These are phyloP conservation scores for Zaprionus vittiger DNA, from an alignment of 1,140 invertebrate genomes.

Conservation along the genomic window DNA sequence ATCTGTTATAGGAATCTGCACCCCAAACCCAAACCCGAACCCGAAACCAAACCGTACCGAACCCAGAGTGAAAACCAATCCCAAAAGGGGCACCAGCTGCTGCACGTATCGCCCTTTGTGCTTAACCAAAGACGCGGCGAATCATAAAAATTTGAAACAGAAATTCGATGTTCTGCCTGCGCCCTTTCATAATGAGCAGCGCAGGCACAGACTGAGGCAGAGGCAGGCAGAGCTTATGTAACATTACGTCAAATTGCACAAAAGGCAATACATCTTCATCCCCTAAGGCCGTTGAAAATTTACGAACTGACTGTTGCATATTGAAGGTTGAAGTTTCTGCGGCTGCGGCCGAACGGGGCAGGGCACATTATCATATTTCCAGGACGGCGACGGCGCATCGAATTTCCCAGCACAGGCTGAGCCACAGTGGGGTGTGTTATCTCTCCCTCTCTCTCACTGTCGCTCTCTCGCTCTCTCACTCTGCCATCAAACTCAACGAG, in stretches of 20 bases:
- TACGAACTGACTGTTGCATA: constrained; percentile 81
- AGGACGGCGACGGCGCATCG: constrained; percentile 73
- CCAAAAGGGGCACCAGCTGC: constrained; percentile 69
- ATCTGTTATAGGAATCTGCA: constrained; percentile 63
- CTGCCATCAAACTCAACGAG: constrained; percentile 70
- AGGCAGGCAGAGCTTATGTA: constrained; percentile 67
- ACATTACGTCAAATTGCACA: constrained; percentile 81
- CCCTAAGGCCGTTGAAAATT: constrained; percentile 70
- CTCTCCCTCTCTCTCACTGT: not conserved
- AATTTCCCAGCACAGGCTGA: constrained; percentile 56
- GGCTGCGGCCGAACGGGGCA: constrained; percentile 14
- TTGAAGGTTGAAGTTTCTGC: constrained; percentile 35
- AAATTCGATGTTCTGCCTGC: constrained; percentile 60
- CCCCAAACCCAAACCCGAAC: constrained; percentile 30
- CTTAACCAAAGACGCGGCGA: constrained; percentile 22
- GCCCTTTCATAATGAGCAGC: constrained; percentile 60
- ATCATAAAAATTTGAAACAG: constrained; percentile 74
- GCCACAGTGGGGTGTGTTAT: not conserved
- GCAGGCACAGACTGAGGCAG: not conserved
- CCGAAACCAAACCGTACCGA: not conserved
- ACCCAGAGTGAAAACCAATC: constrained; percentile 28
- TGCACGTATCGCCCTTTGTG: constrained; percentile 48
- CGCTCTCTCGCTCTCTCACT: constrained; percentile 12
- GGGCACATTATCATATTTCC: constrained; percentile 78
- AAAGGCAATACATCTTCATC: constrained; percentile 83